Base-by-base conservation (phyloP, 1,140 invertebrate species). In the Holotrichia oblita region DNA sequence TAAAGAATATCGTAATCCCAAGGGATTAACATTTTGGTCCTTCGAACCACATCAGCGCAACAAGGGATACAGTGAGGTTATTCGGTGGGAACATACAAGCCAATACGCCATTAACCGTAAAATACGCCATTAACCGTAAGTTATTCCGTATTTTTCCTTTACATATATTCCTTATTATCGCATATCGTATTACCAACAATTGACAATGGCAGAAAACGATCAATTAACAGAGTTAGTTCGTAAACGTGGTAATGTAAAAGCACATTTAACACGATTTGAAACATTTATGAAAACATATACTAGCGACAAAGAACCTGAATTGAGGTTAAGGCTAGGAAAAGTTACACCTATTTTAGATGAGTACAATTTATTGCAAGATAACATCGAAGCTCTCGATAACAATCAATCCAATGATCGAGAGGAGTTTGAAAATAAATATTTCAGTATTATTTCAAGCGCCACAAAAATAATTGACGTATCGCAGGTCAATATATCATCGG, bases 381-480 rank as follows among this genome's bases (percentile, higher is more conserved):
- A 40, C 4, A 34, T 34, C 34, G 22, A 74, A 74, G 27, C 12
- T 73, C 1, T 73, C 14, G 69, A 73, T 34, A 8, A 73, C 22
- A 24, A 3, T 2, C 69, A 73, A 9, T 12, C 14, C 14, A 34
- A 14, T 14, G 69, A 73, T 6, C 14, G 14, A 14, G 69, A 73
- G 4, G 20, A 20, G 8, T 73, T 73, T 9, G 22, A 74, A 59
- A 20, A 48, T 14, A 44, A 76, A 76, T 76, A 76, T 59, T 44
- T 76, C 75, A 27, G 48, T 34, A 27, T 48, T 76, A 42, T 27
- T 14, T 40, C 40, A 42, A 48, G 10, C 22, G 75, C 1, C 3
- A 42, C 48, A 10, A 27, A 42, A 76, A 73, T 73, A 22, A 73
- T 73, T 73, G 34, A 24, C 27, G 14, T 22, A 64, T 64, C 59